Evolutionary conservation across 2,797 vertebrate species (phyloP).

Genomic region (Carduelis carduelis): DNA sequence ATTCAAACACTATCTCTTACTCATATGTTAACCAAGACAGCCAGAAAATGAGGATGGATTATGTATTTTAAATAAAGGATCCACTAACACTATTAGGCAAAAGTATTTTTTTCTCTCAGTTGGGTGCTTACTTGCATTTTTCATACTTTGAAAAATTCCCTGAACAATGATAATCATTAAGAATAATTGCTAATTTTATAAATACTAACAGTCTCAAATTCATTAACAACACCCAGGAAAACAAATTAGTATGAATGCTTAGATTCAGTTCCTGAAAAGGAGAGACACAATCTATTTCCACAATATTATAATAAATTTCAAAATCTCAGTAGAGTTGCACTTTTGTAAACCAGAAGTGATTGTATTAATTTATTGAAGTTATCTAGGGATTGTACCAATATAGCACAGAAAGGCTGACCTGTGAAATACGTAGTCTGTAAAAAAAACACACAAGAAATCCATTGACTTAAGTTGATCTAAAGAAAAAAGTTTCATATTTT

Average conservation of each 20-base stretch:
- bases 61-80: background rate
- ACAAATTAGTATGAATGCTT: background rate
- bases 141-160: background rate
- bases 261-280: background rate
- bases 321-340: background rate
- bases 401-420: background rate
- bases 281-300: background rate
- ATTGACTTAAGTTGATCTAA: background rate
- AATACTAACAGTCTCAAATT: background rate
- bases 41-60: background rate
- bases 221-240: background rate
- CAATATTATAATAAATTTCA: background rate
- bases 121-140: background rate
- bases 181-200: background rate
- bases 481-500: background rate
- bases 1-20: background rate
- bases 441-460: background rate
- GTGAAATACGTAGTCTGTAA: background rate
- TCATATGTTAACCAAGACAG: background rate
- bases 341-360: background rate
- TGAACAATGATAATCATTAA: background rate
- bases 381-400: background rate
- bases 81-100: background rate
- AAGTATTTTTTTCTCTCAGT: background rate
- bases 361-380: background rate